Percentiles rank a stretch among this genome's conserved stretches.
Evolutionary conservation across 1,140 invertebrate genomes (phyloP).

Genomic region (Meloidogyne chitwoodi): DNA sequence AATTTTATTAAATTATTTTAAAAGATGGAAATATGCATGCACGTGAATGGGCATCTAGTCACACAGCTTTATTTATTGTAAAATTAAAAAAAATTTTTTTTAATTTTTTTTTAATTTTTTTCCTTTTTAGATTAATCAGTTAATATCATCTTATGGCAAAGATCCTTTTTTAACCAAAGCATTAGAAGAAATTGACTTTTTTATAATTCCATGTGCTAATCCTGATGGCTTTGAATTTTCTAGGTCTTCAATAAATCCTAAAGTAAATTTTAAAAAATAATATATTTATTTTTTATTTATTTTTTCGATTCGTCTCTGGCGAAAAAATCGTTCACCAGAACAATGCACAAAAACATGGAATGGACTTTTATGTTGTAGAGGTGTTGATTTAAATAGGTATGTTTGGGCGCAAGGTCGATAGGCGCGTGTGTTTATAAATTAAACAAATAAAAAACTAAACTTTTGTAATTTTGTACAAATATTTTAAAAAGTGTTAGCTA

Average conservation of each 20-base stretch:
- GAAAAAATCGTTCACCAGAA: conserved; percentile 59
- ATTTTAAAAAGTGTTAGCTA: too few species aligned
- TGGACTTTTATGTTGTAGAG: conserved; percentile 54
- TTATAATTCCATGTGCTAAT: conserved; percentile 70
- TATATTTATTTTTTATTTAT: background rate
- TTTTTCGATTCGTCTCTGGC: conserved; percentile 50
- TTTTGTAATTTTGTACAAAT: too few species aligned
- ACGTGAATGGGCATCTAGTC: conserved; percentile 55
- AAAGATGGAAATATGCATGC: conserved; percentile 54
- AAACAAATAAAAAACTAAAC: too few species aligned
- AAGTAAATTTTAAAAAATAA: conserved; percentile 18
- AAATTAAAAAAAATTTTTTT: conserved; percentile 30
- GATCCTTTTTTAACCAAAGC: conserved; percentile 52
- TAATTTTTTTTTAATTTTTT: conserved; percentile 11
- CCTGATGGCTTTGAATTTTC: conserved; percentile 61
- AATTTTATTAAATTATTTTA: too few species aligned
- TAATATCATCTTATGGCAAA: conserved; percentile 58
- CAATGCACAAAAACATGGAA: conserved; percentile 49
- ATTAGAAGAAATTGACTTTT: conserved; percentile 63
- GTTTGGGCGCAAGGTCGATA: background rate
- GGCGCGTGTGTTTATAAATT: too few species aligned
- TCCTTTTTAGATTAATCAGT: conserved; percentile 25
- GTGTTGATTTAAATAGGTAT: conserved; percentile 54
- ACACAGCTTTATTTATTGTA: conserved; percentile 59
- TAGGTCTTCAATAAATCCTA: conserved; percentile 38